These are phyloP conservation scores for Machimus atricapillus DNA, from an alignment of 2,888 invertebrate species.

Conservation along the genomic window DNA sequence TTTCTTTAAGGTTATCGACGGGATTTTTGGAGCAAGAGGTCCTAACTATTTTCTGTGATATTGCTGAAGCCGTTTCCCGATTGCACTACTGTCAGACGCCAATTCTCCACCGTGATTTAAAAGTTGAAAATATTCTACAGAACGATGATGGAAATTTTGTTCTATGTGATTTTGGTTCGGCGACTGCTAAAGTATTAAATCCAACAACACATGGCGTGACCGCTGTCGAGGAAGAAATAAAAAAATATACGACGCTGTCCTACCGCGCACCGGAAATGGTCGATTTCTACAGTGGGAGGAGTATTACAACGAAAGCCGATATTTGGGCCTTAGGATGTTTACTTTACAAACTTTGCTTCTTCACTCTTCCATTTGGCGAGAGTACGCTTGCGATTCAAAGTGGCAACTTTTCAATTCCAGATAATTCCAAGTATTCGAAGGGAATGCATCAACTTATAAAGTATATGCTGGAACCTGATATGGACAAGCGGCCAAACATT, in stretches of 20 bases:
- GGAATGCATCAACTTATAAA: constrained; percentile 77
- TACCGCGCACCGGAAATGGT: constrained; percentile 95
- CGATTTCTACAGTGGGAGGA: constrained; percentile 82
- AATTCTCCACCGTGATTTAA: constrained; percentile 90
- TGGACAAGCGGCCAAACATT: constrained; percentile 84
- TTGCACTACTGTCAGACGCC: constrained; percentile 93
- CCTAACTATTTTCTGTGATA: constrained; percentile 88
- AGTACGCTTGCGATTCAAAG: constrained; percentile 92
- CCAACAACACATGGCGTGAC: constrained; percentile 72
- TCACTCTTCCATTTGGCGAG: constrained; percentile 88
- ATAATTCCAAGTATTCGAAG: constrained; percentile 76
- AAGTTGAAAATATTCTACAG: constrained; percentile 89
- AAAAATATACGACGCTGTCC: constrained; percentile 87
- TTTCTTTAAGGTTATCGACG: constrained; percentile 67
- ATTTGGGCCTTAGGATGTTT: constrained; percentile 92
- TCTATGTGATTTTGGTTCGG: constrained; percentile 93
- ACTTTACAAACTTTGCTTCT: constrained; percentile 88
- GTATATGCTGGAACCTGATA: constrained; percentile 85
- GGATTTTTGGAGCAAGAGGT: constrained; percentile 80
- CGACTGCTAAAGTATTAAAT: constrained; percentile 81
- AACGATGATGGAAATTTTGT: constrained; percentile 82
- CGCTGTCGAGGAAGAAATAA: constrained; percentile 82
- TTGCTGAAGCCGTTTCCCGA: constrained; percentile 87
- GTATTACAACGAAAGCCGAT: constrained; percentile 86
- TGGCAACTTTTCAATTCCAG: constrained; percentile 85